Evolutionary conservation across 2,113 vertebrate species (phyloP), one percentile per base, ranked within the genome.

Genomic region (Procavia capensis): DNA sequence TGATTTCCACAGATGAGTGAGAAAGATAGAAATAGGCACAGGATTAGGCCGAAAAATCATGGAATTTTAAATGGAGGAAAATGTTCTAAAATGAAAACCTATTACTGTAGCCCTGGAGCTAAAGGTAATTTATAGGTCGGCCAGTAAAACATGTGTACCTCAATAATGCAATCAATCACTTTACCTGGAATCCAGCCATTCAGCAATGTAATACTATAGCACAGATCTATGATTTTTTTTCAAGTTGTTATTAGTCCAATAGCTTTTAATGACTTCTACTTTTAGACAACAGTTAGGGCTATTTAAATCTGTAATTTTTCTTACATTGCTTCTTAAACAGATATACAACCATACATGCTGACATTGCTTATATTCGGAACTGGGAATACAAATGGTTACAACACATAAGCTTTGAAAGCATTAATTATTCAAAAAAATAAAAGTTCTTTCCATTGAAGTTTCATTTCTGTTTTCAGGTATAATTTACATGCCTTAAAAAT

Each of bases 171-270:
- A 98, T 98, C 98, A 97, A 96, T 98, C 98, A 98, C 39, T 90
- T 96, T 82, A 96, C 96, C 96, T 98, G 97, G 96, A 98, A 96
- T 97, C 97, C 72, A 98, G 97, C 97, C 94, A 95, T 82, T 98
- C 97, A 80, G 93, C 96, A 96, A 50, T 95, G 93, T 61, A 88
- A 94, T 61, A 92, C 68, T 97, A 94, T 93, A 76, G 93, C 82
- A 90, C 90, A 93, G 97, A 95, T 85, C 79, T 97, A 97, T 96
- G 27, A 83, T 94, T 98, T 97, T 97, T 97, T 98, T 97, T 96
- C 97, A 96, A 91, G 93, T 74, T 96, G 93, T 72, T 96, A 98
- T 98, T 98, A 98, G 98, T 98, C 98, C 98, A 98, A 97, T 90
- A 95, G 95, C 95, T 97, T 97, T 97, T 97, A 97, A 98, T 97